Evolutionary conservation across 2,797 vertebrate genomes (phyloP).

Genomic region (Poeciliopsis paucimaculata): DNA sequence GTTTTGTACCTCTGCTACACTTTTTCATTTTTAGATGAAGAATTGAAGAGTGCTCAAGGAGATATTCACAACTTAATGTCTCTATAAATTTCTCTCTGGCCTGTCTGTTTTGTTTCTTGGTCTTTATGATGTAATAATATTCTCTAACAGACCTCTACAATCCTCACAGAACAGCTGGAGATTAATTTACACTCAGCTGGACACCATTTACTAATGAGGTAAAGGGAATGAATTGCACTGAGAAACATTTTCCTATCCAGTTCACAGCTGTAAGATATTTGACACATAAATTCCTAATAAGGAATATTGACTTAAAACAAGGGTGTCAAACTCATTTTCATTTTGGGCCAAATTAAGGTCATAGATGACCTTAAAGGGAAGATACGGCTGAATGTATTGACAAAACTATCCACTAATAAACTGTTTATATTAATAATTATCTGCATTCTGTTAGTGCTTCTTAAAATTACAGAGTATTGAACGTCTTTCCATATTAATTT

Average conservation of each 20-base stretch:
- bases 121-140: background rate
- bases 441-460: no score
- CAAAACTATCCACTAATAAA: no score
- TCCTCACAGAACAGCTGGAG: background rate
- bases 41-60: background rate
- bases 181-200: background rate
- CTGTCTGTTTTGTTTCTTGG: background rate
- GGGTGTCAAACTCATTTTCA: no score
- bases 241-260: background rate
- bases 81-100: background rate
- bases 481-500: no score
- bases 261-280: background rate
- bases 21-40: background rate
- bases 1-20: background rate
- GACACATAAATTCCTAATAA: background rate
- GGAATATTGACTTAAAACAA: background rate
- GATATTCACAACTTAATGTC: background rate
- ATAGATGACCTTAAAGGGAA: no score
- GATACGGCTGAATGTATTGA: no score
- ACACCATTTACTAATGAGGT: background rate
- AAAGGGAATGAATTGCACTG: background rate
- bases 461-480: no score
- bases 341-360: no score
- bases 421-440: no score
- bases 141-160: background rate